phyloP scores from a whole-genome alignment of 2,797 vertebrate genomes.

The Muraenolepis orangiensis region DNA sequence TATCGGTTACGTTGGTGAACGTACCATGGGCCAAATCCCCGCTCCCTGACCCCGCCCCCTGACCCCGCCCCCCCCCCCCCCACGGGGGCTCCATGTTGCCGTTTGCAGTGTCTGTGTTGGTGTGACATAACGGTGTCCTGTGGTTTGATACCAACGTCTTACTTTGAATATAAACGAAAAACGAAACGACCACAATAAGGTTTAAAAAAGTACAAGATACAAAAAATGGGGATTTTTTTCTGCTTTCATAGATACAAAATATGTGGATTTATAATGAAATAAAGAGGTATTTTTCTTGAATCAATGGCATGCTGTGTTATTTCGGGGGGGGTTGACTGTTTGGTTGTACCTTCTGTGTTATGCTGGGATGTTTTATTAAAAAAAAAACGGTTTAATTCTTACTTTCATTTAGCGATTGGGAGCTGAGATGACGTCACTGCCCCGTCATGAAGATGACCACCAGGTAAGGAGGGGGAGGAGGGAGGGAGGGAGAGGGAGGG shows the following conservation, averaged over 20 bases:
- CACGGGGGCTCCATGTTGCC: slow-evolving; percentile 33
- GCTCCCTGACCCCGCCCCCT: too few relatives aligned
- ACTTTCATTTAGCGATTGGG: too few relatives aligned
- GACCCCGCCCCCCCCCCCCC: too few relatives aligned
- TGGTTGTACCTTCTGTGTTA: too few relatives aligned
- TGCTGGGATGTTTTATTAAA: too few relatives aligned
- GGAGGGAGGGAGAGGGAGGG: not conserved
- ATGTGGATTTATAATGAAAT: slow-evolving; percentile 75
- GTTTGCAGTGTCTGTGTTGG: slow-evolving; percentile 71
- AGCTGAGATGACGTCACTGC: too few relatives aligned
- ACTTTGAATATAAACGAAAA: slow-evolving; percentile 62
- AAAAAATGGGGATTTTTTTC: slow-evolving; percentile 60
- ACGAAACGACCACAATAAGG: slow-evolving; percentile 46
- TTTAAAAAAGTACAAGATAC: slow-evolving; percentile 28
- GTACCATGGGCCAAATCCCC: too few relatives aligned
- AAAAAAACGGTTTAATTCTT: too few relatives aligned
- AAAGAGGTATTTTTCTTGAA: slow-evolving; percentile 74
- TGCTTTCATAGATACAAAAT: slow-evolving; percentile 73
- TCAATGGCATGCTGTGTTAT: not conserved
- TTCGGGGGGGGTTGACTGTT: too few relatives aligned
- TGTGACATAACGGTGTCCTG: slow-evolving; percentile 65
- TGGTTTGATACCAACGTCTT: slow-evolving; percentile 65
- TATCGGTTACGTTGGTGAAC: not conserved
- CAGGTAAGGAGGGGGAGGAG: too few relatives aligned
- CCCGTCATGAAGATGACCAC: too few relatives aligned